These are phyloP conservation scores for Gryon sp. DNA, from an alignment of 1,140 invertebrate species.

Conservation along the genomic window DNA sequence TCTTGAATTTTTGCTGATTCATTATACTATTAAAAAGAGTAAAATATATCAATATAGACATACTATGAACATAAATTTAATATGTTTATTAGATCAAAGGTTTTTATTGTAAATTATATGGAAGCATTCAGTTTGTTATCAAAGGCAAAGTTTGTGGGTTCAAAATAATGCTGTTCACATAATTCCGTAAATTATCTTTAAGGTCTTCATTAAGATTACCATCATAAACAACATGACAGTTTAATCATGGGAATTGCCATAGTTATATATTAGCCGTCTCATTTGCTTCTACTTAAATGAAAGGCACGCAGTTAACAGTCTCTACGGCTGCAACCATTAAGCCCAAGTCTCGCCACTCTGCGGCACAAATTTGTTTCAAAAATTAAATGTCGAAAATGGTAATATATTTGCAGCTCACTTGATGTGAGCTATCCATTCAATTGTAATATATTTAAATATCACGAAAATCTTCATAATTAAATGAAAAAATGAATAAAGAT, in stretches of 20 bases:
- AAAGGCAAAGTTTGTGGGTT: too few species aligned
- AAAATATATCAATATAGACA: too few species aligned
- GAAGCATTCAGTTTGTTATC: too few species aligned
- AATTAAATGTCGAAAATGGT: constrained; percentile 5
- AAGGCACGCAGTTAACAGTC: constrained; percentile 42
- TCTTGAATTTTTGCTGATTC: too few species aligned
- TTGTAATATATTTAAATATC: too few species aligned
- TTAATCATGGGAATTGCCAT: constrained; percentile 48
- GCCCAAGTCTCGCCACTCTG: not conserved
- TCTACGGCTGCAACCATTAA: constrained; percentile 39
- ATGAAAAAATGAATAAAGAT: too few species aligned
- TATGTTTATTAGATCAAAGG: too few species aligned
- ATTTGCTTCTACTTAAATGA: constrained; percentile 49
- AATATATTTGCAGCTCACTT: too few species aligned
- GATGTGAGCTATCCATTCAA: too few species aligned
- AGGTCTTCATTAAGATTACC: constrained; percentile 49
- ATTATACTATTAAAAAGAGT: too few species aligned
- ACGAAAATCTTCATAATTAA: not conserved
- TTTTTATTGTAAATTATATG: too few species aligned
- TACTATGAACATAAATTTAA: too few species aligned
- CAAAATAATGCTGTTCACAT: constrained; percentile 1
- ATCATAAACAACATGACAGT: constrained; percentile 52
- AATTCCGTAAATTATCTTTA: constrained; percentile 32
- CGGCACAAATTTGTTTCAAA: constrained; percentile 11
- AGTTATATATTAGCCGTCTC: constrained; percentile 43